Evolutionary conservation across 2,888 invertebrate species (phyloP).

Genomic region (Hemaris fuciformis): DNA sequence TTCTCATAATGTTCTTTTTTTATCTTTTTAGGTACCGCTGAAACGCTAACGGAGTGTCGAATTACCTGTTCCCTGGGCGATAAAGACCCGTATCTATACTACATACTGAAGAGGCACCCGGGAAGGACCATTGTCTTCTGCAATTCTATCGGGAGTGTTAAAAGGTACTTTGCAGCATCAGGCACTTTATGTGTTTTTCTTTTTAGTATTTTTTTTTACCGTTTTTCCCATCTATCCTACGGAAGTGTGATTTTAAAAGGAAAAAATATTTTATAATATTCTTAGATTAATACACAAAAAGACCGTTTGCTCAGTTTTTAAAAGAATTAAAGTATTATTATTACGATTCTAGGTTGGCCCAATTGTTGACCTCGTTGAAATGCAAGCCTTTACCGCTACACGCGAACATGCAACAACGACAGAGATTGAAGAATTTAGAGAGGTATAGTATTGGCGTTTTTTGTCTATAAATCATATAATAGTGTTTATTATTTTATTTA

Average conservation of each 20-base stretch:
- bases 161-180: slow-evolving; percentile 84
- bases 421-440: slow-evolving; percentile 96
- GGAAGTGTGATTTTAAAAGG: too few species aligned
- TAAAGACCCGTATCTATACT: slow-evolving; percentile 96
- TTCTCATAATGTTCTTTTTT: not conserved
- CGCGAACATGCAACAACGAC: slow-evolving; percentile 96
- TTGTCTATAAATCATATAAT: too few species aligned
- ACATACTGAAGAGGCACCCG: slow-evolving; percentile 91
- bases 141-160: slow-evolving; percentile 96
- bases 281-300: too few species aligned
- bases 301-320: too few species aligned
- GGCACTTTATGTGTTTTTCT: too few species aligned
- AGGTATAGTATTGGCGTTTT: slow-evolving; percentile 58
- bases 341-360: slow-evolving; percentile 77
- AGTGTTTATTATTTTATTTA: too few species aligned
- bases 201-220: too few species aligned
- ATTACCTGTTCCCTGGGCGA: slow-evolving; percentile 89
- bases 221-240: too few species aligned
- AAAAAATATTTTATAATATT: too few species aligned
- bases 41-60: slow-evolving; percentile 90
- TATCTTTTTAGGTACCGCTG: slow-evolving; percentile 85
- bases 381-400: slow-evolving; percentile 90
- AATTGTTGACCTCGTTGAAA: slow-evolving; percentile 85
- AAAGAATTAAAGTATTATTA: too few species aligned
- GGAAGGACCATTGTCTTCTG: slow-evolving; percentile 97